Percentiles rank a stretch among this genome's conserved stretches.
These are phyloP conservation scores for Diabrotica undecimpunctata DNA, from an alignment of 1,140 invertebrate genomes.

Conservation along the genomic window DNA sequence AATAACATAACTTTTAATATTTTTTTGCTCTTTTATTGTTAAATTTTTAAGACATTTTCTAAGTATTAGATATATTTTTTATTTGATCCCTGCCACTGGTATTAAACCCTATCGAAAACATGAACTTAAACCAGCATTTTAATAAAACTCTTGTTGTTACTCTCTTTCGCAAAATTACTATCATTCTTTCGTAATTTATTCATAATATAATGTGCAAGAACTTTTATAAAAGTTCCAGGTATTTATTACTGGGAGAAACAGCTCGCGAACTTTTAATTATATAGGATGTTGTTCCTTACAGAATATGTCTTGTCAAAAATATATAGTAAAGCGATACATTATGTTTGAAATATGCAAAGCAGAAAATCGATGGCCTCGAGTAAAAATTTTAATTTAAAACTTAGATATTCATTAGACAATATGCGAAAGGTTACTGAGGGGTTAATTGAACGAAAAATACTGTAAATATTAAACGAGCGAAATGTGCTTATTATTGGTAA, in stretches of 20 bases:
- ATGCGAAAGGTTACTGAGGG: no score
- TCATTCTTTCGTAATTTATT: conserved; percentile 17
- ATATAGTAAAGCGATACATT: conserved; percentile 23
- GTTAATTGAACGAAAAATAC: no score
- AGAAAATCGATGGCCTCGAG: conserved; percentile 30
- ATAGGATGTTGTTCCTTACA: conserved; percentile 17
- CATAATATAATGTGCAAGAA: conserved; percentile 11
- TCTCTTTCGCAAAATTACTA: conserved; percentile 16
- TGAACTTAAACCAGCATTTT: conserved; percentile 10
- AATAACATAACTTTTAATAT: no score
- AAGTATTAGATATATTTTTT: no score
- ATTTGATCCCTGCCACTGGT: not conserved
- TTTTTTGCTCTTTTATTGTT: no score
- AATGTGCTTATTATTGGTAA: no score
- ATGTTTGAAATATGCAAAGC: conserved; percentile 26
- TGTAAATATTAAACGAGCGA: no score
- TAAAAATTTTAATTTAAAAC: conserved; percentile 37
- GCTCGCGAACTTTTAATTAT: conserved; percentile 24
- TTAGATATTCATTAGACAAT: conserved; percentile 2
- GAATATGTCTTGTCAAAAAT: conserved; percentile 23
- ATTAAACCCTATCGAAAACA: not conserved
- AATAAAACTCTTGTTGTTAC: conserved; percentile 1
- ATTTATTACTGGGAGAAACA: conserved; percentile 14
- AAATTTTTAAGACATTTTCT: no score
- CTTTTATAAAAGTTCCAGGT: conserved; percentile 16